A percentile compares a stretch with the other conserved stretches of the same genome.
Conservation (phyloP, 2,113 vertebrate species). For the Phaethon lepturus region DNA sequence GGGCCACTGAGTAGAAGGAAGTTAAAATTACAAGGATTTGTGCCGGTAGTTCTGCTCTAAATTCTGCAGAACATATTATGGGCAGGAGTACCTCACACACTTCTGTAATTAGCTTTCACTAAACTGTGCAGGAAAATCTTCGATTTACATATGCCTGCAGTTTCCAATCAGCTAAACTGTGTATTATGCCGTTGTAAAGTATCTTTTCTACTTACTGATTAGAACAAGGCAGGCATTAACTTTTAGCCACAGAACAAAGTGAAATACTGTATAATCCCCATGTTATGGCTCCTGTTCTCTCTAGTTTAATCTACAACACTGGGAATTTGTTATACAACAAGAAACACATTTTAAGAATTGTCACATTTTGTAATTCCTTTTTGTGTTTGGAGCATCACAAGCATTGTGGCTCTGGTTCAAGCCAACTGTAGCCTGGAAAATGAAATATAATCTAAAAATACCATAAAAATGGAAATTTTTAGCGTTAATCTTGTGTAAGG, state of each 20-base stretch:
- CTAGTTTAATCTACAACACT: conserved; percentile 55
- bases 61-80: not conserved
- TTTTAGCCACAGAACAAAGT: conserved; percentile 23
- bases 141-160: not conserved
- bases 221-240: conserved; percentile 32
- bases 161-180: conserved; percentile 9
- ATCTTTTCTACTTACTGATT: not conserved
- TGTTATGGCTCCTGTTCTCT: conserved; percentile 40
- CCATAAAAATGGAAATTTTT: conserved; percentile 41
- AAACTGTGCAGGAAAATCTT: not conserved
- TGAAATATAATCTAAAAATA: conserved; percentile 61
- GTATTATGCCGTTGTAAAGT: not conserved
- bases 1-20: not conserved
- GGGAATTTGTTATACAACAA: conserved; percentile 59
- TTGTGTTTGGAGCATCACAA: conserved; percentile 23
- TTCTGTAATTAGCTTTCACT: conserved; percentile 13
- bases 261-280: conserved; percentile 35
- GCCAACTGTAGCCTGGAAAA: conserved; percentile 57
- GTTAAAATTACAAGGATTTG: not conserved
- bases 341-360: conserved; percentile 63
- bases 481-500: not conserved
- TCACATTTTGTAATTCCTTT: conserved; percentile 61
- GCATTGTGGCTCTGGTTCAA: conserved; percentile 51
- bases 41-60: not conserved
- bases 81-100: not conserved